Evolutionary conservation across 2,797 vertebrate genomes (phyloP), one percentile per base, ranked within the genome.

Genomic region (Centropyge bicolor): DNA sequence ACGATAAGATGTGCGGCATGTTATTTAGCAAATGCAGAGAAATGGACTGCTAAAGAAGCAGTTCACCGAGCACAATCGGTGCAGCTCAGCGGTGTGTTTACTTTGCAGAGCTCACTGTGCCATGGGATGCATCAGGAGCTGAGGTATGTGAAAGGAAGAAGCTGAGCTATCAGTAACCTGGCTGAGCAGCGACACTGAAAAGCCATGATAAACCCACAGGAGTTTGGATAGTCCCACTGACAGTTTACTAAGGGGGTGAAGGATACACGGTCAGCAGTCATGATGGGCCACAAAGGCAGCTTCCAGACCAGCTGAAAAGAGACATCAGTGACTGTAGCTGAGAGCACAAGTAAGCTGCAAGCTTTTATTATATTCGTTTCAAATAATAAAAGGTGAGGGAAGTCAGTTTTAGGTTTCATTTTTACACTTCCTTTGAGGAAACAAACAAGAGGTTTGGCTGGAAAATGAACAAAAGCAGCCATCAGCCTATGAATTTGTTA

Each of bases 101-200:
- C 70, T 80, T 63, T 59, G 80, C 80, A 74, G 80, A 74, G 85
- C 79, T 82, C 54, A 35, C 56, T 54, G 75, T 67, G 72, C 57
- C 27, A 27, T 5, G 63, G 80, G 73, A 82, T 85, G 86, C 88
- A 86, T 85, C 66, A 49, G 72, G 61, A 48, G 74, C 65, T 60
- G 83, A 84, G 68, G 66, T 57, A 13, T 24, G 27, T 79, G 76
- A 89, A 88, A 91, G 76, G 71, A 83, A 86, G 82, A 76, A 16
- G 86, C 90, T 88, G 91, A 90, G 81, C 84, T 74, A 65, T 87
- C 75, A 72, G 86, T 74, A 71, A 87, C 84, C 46, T 66, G 78
- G 79, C 78, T 82, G 77, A 83, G 82, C 74, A 24, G 67, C n/a
- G 57, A 64, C 51, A 70, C 74, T 68, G 49, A 74, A 78, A 84